Evolutionary conservation across 2,113 vertebrate genomes (phyloP), one percentile per base, ranked within the genome.

Genomic region (Caloenas nicobarica): DNA sequence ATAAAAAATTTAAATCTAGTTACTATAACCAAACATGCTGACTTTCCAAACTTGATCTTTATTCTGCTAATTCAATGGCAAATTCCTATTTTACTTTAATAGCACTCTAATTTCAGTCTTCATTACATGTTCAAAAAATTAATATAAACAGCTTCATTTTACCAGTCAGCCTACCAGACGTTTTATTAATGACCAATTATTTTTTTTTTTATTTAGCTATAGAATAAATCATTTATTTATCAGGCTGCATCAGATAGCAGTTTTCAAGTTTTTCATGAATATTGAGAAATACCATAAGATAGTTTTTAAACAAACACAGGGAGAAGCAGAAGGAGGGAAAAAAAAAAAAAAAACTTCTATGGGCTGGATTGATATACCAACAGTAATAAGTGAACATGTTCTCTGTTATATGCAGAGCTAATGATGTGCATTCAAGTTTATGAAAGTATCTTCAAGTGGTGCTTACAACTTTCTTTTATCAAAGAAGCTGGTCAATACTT

Each of bases 401-500:
- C 36, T 84, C 77, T 93, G 62, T 95, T 96, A 93, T 70, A 90
- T 85, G 85, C 36, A 92, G 76, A 97, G 85, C 36, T 96, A 97
- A 97, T 82, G 85, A 81, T 89, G 91, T 64, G 42, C 73, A 94
- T 96, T 97, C 88, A 68, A 91, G 69, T 96, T 98, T 86, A 95
- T 51, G 72, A 93, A 97, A 96, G 70, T 91, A 73, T 89, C 72
- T 97, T 97, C 79, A 96, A 97, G 89, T 96, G 56, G 77, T 95
- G 78, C 91, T 98, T 94, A 94, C 71, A 97, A 90, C 60, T 97
- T 97, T 53, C 73, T 97, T 97, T 96, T 91, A 97, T 98, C 94
- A 95, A 96, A 95, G 95, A 97, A 96, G 80, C 95, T 97, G 98
- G 98, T 98, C 98, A 98, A 97, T 97, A 97, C 97, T 98, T 98